A percentile compares a stretch with the other conserved stretches of the same genome.
Conservation (phyloP, 2,888 invertebrate genomes). For the Drosophila testacea region DNA sequence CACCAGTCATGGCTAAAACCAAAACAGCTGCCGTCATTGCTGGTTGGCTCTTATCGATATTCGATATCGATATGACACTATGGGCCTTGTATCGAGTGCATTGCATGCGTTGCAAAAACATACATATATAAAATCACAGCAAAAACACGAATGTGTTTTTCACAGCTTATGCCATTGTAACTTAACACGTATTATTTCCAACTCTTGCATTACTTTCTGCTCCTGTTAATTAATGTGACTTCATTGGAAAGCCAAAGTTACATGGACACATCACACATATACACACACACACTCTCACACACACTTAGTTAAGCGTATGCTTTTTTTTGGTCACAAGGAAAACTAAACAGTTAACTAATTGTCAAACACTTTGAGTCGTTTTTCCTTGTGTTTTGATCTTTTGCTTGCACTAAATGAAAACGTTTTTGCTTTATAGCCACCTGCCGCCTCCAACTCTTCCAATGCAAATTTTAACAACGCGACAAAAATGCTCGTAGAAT, state of each 20-base stretch:
- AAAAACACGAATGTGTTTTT: conserved; percentile 16
- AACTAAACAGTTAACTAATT: conserved; percentile 44
- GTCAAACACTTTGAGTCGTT: conserved; percentile 23
- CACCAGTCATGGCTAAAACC: conserved; percentile 61
- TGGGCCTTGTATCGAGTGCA: conserved; percentile 52
- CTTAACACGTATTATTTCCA: conserved; percentile 27
- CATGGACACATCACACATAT: conserved; percentile 22
- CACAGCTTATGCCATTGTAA: conserved; percentile 5
- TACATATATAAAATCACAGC: conserved; percentile 19
- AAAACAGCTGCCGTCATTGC: conserved; percentile 75
- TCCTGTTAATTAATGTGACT: conserved; percentile 50
- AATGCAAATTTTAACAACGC: conserved; percentile 74
- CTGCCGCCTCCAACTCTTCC: conserved; percentile 56
- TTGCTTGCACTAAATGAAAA: conserved; percentile 10
- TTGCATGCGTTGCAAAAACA: conserved; percentile 60
- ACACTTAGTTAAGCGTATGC: conserved; percentile 61
- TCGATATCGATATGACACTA: conserved; percentile 55
- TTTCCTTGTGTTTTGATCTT: conserved; percentile 7
- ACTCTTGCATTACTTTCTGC: conserved; percentile 29
- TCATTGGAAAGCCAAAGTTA: conserved; percentile 58
- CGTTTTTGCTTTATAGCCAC: conserved; percentile 50
- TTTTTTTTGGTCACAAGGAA: conserved; percentile 59
- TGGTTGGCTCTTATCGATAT: conserved; percentile 47
- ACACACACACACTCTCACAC: conserved; percentile 37
- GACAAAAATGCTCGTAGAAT: conserved; percentile 72